These are phyloP conservation scores for Lordiphosa collinella DNA, from an alignment of 1,140 invertebrate species.

Conservation along the genomic window DNA sequence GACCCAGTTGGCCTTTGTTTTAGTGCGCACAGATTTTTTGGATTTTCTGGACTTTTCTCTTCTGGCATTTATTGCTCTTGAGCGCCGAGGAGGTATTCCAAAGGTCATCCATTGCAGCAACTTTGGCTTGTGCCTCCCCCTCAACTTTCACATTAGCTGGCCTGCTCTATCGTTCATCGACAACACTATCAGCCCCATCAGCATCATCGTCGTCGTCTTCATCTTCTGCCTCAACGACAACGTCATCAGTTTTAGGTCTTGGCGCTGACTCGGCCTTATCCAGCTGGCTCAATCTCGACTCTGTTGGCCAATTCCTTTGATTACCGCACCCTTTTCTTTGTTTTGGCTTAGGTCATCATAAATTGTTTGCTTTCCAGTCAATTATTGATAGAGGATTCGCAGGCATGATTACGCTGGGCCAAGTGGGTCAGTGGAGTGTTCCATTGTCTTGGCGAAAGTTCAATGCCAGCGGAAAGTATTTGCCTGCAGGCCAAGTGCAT, in stretches of 20 bases:
- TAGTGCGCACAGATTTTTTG: conserved; percentile 55
- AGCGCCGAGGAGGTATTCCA: conserved; percentile 52
- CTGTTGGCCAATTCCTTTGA: conserved; percentile 59
- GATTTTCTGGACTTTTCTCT: conserved; percentile 57
- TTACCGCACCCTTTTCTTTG: conserved; percentile 72
- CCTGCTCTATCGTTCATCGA: conserved; percentile 74
- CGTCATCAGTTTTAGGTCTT: conserved; percentile 69
- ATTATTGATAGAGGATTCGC: conserved; percentile 66
- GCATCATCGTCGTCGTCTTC: conserved; percentile 18
- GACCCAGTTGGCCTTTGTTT: conserved; percentile 67
- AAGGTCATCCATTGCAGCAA: conserved; percentile 67
- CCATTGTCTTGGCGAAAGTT: conserved; percentile 48
- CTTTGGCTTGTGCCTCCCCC: conserved; percentile 34
- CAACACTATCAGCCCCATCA: conserved; percentile 30
- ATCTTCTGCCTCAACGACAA: not conserved
- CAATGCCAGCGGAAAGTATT: conserved; percentile 40
- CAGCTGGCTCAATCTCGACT: conserved; percentile 46
- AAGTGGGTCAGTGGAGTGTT: conserved; percentile 68
- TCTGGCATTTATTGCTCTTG: conserved; percentile 54
- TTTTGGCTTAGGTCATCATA: conserved; percentile 71
- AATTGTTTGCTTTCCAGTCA: conserved; percentile 74
- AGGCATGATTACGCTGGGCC: conserved; percentile 53
- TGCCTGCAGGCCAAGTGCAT: conserved; percentile 58
- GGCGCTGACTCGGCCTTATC: conserved; percentile 63
- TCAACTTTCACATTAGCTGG: conserved; percentile 69